A percentile compares a stretch with the other conserved stretches of the same genome.
Conservation (phyloP, 2,888 invertebrate genomes). For the Acanthococcus lagerstroemiae region DNA sequence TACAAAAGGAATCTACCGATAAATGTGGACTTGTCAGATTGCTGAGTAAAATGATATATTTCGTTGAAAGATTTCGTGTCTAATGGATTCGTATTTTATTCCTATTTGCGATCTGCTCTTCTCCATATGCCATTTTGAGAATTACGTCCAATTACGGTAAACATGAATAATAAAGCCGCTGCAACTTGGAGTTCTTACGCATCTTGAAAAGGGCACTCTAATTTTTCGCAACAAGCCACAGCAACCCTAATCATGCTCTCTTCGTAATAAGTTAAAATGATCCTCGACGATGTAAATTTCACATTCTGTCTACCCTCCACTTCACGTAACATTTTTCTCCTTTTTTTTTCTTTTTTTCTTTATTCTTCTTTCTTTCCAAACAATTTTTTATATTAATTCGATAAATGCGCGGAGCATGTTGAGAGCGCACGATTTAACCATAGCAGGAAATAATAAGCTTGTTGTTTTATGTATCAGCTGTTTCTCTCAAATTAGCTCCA, state of each 20-base stretch:
- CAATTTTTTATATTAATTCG: neutral
- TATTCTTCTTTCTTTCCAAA: neutral
- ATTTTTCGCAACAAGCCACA: too few relatives aligned
- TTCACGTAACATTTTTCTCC: neutral
- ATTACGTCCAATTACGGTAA: too few relatives aligned
- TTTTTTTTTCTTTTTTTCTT: neutral
- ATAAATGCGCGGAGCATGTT: neutral
- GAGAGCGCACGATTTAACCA: neutral
- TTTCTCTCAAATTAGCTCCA: slow-evolving; percentile 21
- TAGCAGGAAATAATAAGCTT: neutral
- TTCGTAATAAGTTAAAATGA: neutral
- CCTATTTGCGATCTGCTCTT: too few relatives aligned
- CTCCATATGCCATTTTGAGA: too few relatives aligned
- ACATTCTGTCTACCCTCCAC: neutral
- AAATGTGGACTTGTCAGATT: too few relatives aligned
- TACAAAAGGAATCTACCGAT: too few relatives aligned
- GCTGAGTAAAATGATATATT: too few relatives aligned
- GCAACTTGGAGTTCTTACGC: too few relatives aligned
- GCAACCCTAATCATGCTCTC: slow-evolving; percentile 1
- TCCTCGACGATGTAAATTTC: neutral
- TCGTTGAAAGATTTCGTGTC: too few relatives aligned
- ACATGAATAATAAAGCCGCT: too few relatives aligned
- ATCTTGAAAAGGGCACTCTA: too few relatives aligned
- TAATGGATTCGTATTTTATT: too few relatives aligned
- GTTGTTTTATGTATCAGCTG: neutral